Evolutionary conservation across 2,113 vertebrate genomes (phyloP).

Genomic region (Scomber scombrus): DNA sequence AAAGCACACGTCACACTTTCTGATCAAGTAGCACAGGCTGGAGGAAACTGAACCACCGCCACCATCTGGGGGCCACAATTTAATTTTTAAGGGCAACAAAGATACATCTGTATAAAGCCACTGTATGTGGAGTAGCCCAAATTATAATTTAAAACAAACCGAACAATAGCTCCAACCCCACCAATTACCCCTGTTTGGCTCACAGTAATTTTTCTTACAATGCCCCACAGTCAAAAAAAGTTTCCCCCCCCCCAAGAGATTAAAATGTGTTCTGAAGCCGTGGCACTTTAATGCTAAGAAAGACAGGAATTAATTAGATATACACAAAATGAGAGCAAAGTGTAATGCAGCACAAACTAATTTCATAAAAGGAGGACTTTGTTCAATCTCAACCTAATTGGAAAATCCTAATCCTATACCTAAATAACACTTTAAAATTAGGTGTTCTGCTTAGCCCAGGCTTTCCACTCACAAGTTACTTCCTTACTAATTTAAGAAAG

Average conservation of each 20-base stretch:
- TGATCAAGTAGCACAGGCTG: conserved; percentile 17
- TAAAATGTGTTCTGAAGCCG: conserved; percentile 69
- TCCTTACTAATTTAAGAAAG: conserved; percentile 58
- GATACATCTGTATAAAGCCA: conserved; percentile 51
- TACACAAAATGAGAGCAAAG: conserved; percentile 73
- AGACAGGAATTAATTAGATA: conserved; percentile 77
- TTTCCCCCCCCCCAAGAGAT: conserved; percentile 61
- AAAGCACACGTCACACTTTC: not conserved
- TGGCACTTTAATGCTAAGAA: conserved; percentile 71
- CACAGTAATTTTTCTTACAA: conserved; percentile 74
- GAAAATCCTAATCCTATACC: conserved; percentile 71
- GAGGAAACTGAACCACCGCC: conserved; percentile 13
- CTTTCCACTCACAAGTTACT: conserved; percentile 46
- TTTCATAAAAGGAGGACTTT: conserved; percentile 74
- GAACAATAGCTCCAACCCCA: conserved; percentile 58
- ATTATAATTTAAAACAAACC: conserved; percentile 63
- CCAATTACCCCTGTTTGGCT: conserved; percentile 74
- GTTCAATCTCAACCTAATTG: conserved; percentile 76
- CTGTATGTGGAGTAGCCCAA: conserved; percentile 43
- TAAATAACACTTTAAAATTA: conserved; percentile 74
- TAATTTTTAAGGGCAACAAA: conserved; percentile 59
- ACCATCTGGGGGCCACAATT: conserved; percentile 50
- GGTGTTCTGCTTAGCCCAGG: conserved; percentile 48
- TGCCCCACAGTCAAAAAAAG: conserved; percentile 65
- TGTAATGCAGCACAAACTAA: conserved; percentile 77